A percentile compares a stretch with the other conserved stretches of the same genome.
Conservation (phyloP, 2,888 invertebrate species). For the Amorpha juglandis region DNA sequence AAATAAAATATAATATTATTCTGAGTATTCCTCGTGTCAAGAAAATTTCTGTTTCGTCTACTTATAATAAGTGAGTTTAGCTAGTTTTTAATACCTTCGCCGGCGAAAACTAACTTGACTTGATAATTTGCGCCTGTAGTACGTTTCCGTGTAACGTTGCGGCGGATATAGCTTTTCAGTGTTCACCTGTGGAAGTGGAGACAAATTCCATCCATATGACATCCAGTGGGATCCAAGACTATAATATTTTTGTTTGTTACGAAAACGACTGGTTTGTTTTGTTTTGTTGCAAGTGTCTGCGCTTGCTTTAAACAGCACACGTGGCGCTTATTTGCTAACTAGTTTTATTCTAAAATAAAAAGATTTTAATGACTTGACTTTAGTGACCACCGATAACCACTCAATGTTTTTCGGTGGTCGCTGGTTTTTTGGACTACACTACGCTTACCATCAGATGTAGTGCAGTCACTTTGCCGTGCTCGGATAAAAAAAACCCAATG, state of each 20-base stretch:
- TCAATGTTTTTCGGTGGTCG: too few species aligned
- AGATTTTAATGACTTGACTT: too few species aligned
- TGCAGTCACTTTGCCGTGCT: too few species aligned
- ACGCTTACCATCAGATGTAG: too few species aligned
- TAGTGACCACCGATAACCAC: too few species aligned
- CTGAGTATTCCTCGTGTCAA: not conserved
- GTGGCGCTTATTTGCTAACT: too few species aligned
- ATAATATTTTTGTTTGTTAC: conserved; percentile 46
- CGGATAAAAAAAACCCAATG: too few species aligned
- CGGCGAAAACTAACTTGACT: conserved; percentile 48
- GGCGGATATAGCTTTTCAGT: conserved; percentile 70
- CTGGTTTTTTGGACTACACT: too few species aligned
- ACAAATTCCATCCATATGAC: conserved; percentile 51
- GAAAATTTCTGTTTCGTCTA: not conserved
- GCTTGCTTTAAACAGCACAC: too few species aligned
- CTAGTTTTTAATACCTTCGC: not conserved
- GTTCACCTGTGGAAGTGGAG: conserved; percentile 60
- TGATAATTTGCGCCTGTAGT: conserved; percentile 55
- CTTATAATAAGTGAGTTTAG: conserved; percentile 17
- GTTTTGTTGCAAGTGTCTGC: not conserved
- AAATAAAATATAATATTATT: conserved; percentile 6
- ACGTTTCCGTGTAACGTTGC: conserved; percentile 73
- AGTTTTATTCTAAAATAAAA: too few species aligned
- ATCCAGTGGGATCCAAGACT: conserved; percentile 37
- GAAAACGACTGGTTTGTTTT: conserved; percentile 36